A percentile compares a stretch with the other conserved stretches of the same genome.
These are phyloP conservation scores for Julus scandinavius DNA, from an alignment of 2,888 invertebrate genomes.

Conservation along the genomic window DNA sequence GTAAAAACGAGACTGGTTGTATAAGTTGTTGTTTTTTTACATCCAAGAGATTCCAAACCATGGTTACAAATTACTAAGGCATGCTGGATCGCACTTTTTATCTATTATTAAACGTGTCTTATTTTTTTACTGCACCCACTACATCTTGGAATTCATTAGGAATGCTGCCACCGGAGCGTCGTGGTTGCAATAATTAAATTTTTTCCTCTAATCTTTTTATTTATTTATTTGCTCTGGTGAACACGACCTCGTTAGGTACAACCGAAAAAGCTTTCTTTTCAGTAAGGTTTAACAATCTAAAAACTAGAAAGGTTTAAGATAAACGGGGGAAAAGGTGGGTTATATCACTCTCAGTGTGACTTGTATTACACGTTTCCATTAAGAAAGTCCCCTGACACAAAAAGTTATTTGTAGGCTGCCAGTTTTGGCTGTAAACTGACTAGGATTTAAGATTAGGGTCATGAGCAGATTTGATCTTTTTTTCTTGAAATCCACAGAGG, in stretches of 20 bases:
- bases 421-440: background rate
- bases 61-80: no score
- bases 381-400: background rate
- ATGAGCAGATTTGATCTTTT: background rate
- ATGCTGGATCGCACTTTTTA: no score
- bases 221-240: background rate
- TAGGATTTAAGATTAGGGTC: background rate
- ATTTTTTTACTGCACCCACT: background rate
- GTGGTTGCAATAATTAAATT: background rate
- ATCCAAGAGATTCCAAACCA: no score
- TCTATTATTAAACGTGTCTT: no score
- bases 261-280: background rate
- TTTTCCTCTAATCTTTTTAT: background rate
- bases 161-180: background rate
- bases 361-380: constrained; percentile 27
- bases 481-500: background rate
- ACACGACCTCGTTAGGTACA: background rate
- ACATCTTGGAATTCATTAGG: background rate
- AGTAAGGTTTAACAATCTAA: background rate
- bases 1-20: no score
- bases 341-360: background rate
- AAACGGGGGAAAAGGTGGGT: background rate
- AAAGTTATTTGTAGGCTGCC: background rate
- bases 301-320: background rate
- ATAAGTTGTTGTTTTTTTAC: no score